Base-by-base conservation (phyloP, 2,888 invertebrate genomes). In the Rotaria magnacalcarata region DNA sequence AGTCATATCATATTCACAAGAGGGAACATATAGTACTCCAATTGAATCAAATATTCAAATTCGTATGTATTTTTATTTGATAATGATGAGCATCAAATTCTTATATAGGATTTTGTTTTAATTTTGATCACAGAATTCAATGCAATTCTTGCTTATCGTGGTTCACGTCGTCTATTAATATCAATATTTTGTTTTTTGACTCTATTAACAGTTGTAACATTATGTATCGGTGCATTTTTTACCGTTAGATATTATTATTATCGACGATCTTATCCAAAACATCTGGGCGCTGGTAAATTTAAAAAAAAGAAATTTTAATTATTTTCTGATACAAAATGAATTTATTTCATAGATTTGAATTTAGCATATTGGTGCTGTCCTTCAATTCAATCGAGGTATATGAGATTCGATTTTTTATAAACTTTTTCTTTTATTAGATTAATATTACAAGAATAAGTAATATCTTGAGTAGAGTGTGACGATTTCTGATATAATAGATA, bases 161-260 rank as follows among this genome's bases (percentile, higher is more conserved):
- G 80, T 80, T 80, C 80, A 80, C 47, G 8, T 80, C 43, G 24
- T 47, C 47, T 47, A n/a, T 47, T 80, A 24, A n/a, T 80, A 80
- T 80, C 80, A 3, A n/a, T 47, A 80, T 24, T 80, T n/a, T 80
- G 80, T 47, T 47, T 80, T 80, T 21, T 80, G 14, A 80, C n/a
- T 47, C n/a, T 80, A n/a, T 11, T 47, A n/a, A 80, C 80, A 80
- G 2, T 80, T 8, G 14, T 47, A n/a, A n/a, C 80, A 47, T 11
- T 80, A 47, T 80, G 80, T n/a, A 80, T 47, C 5, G 24, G 80
- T 47, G 8, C 47, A 80, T 80, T 80, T 80, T 80, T 43, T 80
- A 8, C n/a, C 14, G 14, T 80, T 10, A 43, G n/a, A 47, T n/a
- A 80, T 80, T 80, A 80, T 47, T n/a, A n/a, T 14, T 21, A 47